phyloP scores from a whole-genome alignment of 35 echinoderm and acorn worm genomes.

The Heliocidaris erythrogramma region DNA sequence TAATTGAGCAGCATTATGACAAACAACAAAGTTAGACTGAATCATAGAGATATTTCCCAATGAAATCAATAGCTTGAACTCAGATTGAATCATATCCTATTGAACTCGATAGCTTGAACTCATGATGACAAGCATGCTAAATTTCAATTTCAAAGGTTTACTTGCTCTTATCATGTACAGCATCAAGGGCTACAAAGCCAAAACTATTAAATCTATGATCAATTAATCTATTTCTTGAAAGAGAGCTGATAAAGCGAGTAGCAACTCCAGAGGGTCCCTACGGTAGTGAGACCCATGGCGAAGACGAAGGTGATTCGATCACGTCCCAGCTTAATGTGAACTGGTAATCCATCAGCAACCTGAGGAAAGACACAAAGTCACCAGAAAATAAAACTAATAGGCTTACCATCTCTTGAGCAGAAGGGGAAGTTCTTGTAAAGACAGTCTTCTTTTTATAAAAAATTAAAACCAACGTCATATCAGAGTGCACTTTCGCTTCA shows the following conservation, averaged over 20 bases:
- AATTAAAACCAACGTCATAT: too few species aligned
- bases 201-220: neutral
- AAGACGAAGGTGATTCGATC: conserved; percentile 8
- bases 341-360: neutral
- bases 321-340: conserved; percentile 35
- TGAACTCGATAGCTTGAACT: neutral
- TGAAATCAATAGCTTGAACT: neutral
- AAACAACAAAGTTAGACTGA: neutral
- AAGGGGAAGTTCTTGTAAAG: too few species aligned
- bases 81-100: neutral
- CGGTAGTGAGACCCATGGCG: conserved; percentile 27
- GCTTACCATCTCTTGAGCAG: too few species aligned
- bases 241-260: conserved; percentile 28
- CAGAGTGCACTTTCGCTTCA: too few species aligned
- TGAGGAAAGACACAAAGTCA: conserved; percentile 6
- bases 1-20: neutral
- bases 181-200: neutral
- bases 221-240: neutral
- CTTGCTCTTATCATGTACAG: neutral
- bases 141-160: neutral
- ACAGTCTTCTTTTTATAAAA: too few species aligned
- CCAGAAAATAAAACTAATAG: too few species aligned
- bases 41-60: neutral
- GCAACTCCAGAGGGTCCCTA: conserved; percentile 20
- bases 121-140: neutral